A percentile compares a stretch with the other conserved stretches of the same genome.
Evolutionary conservation across 2,888 invertebrate species (phyloP).

Genomic region (Phrixothrix hirtus): DNA sequence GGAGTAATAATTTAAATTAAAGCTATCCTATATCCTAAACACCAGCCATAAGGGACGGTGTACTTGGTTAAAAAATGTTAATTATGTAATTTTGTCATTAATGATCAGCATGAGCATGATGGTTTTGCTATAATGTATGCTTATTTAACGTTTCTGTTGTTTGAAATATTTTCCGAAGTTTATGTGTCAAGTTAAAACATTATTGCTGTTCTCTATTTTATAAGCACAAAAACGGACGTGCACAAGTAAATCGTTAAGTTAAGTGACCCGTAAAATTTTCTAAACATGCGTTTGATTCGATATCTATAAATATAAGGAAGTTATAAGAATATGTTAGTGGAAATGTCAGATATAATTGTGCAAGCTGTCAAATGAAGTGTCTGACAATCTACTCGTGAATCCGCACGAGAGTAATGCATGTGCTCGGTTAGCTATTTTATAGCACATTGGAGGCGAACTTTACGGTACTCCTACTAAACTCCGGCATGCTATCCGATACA

Average conservation of each 20-base stretch:
- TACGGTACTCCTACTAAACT: constrained; percentile 27
- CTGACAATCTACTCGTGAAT: constrained; percentile 29
- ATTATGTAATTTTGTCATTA: too few relatives aligned
- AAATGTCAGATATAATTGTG: constrained; percentile 28
- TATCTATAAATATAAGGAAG: constrained; percentile 12
- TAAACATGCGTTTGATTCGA: neutral
- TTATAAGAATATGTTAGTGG: constrained; percentile 18
- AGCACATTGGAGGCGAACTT: constrained; percentile 33
- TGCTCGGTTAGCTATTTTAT: constrained; percentile 33
- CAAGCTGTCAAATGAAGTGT: constrained; percentile 22
- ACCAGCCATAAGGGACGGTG: too few relatives aligned
- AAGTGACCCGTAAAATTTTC: too few relatives aligned
- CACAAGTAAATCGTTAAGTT: too few relatives aligned
- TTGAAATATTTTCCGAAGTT: constrained; percentile 11
- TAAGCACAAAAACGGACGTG: constrained; percentile 10
- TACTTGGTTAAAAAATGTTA: too few relatives aligned
- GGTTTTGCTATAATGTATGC: too few relatives aligned
- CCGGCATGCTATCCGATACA: constrained; percentile 28
- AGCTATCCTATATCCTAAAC: too few relatives aligned
- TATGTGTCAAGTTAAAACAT: constrained; percentile 19
- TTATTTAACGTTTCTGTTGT: constrained; percentile 2
- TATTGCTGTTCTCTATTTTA: constrained; percentile 14
- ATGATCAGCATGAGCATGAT: too few relatives aligned
- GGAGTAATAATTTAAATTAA: too few relatives aligned
- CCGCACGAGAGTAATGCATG: constrained; percentile 31